phyloP scores from a whole-genome alignment of 35 echinoderm and acorn worm species.

The Ptychodera flava region DNA sequence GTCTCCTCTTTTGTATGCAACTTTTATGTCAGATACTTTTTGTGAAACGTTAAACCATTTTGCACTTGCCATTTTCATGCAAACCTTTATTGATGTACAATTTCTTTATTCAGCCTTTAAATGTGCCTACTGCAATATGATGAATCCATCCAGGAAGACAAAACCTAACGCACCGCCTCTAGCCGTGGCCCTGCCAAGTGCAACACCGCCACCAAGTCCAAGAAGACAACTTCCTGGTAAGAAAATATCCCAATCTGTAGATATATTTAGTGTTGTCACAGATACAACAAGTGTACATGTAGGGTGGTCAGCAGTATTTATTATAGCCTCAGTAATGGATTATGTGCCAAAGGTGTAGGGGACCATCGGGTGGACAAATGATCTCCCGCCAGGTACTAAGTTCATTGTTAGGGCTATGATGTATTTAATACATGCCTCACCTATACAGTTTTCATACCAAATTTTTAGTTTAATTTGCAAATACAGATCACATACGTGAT shows the following conservation, averaged over 20 bases:
- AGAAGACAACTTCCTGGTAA: background rate
- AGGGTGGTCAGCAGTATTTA: background rate
- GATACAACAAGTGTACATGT: background rate
- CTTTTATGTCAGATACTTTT: too few species aligned
- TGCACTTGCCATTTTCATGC: background rate
- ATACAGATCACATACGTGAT: too few species aligned
- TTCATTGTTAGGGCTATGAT: too few species aligned
- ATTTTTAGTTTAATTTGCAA: too few species aligned
- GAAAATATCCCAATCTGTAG: background rate
- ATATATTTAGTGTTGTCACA: background rate
- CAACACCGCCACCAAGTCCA: background rate
- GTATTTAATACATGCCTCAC: too few species aligned
- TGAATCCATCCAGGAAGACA: conserved; percentile 84
- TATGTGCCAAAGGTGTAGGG: too few species aligned
- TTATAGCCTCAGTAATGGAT: too few species aligned
- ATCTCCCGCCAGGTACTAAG: too few species aligned
- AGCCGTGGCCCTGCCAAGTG: conserved; percentile 45
- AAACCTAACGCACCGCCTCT: conserved; percentile 81
- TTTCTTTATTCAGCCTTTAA: conserved; percentile 67
- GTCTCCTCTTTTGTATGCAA: too few species aligned
- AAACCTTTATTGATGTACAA: background rate
- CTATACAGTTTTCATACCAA: too few species aligned
- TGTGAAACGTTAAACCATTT: background rate
- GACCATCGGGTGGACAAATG: too few species aligned
- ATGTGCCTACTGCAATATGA: conserved; percentile 82